Evolutionary conservation across 2,113 vertebrate species (phyloP), one percentile per base, ranked within the genome.

Genomic region (Neogobius melanostomus): DNA sequence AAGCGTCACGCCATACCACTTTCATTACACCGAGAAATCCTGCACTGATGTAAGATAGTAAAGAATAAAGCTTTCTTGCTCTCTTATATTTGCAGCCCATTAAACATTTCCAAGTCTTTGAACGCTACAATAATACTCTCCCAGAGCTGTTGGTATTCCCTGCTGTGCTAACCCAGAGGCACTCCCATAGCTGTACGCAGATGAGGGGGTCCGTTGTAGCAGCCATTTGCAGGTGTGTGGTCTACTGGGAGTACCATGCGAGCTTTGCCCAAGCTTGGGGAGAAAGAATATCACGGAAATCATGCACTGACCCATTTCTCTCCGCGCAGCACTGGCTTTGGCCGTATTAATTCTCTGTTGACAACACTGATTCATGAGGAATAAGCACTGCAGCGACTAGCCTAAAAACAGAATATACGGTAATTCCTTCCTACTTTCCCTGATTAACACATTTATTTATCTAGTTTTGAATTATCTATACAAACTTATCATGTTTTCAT

Each of bases 261-360:
- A 69, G 49, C 59, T n/a, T 61, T 51, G 72, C 45, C 64, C 66
- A 69, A 52, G 50, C 71, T 71, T 48, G 49, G 54, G 64, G 67
- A 74, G 78, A 72, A 60, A 74, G 78, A 72, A 60, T 48, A 4
- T 15, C 57, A 42, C 21, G 12, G 49, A 72, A 64, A 73, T 79
- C 67, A 64, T 75, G 69, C 66, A 51, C 12, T 82, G 82, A 84
- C 84, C 83, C 81, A 89, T 72, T 88, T 89, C 66, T 52, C 42
- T 15, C 42, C n/a, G 42, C 28, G 42, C 17, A 59, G 11, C 17
- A 57, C 21, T 36, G 54, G 21, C 15, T 50, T 50, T 14, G 49
- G 11, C 48, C 15, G 11, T 14, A 50, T 50, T 36, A 36, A 36
- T 36, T 36, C 28, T 36, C 28, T 36, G 2, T 36, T 36, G 28